These are phyloP conservation scores for Pocota personata DNA, from an alignment of 2,888 invertebrate species.

Conservation along the genomic window DNA sequence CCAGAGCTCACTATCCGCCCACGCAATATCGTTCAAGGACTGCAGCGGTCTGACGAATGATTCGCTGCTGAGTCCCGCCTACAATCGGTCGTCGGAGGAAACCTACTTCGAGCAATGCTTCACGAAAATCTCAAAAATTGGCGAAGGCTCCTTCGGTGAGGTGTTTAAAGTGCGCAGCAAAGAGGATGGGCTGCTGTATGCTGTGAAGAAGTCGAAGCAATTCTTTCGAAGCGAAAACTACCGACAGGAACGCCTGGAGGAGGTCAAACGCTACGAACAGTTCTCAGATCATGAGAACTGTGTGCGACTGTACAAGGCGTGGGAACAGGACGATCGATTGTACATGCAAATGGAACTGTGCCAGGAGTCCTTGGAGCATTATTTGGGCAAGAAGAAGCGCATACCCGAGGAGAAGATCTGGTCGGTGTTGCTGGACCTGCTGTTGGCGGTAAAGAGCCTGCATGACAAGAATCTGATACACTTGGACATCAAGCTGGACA, in stretches of 20 bases:
- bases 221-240: conserved; percentile 85
- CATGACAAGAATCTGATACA: conserved; percentile 88
- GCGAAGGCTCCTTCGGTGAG: conserved; percentile 90
- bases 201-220: conserved; percentile 88
- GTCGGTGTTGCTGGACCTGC: conserved; percentile 87
- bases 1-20: conserved; percentile 77
- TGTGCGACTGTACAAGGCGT: conserved; percentile 87
- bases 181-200: conserved; percentile 87
- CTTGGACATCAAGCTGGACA: conserved; percentile 91
- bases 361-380: conserved; percentile 85
- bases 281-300: conserved; percentile 88
- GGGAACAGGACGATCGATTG: conserved; percentile 88
- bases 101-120: conserved; percentile 89
- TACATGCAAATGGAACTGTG: conserved; percentile 90
- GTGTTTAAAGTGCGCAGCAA: conserved; percentile 87
- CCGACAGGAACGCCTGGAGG: conserved; percentile 85
- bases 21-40: conserved; percentile 81
- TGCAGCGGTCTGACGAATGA: conserved; percentile 64
- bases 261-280: conserved; percentile 88
- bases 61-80: conserved; percentile 79
- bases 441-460: conserved; percentile 86
- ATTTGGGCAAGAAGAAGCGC: conserved; percentile 84
- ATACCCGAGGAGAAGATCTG: conserved; percentile 86
- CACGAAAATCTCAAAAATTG: conserved; percentile 85
- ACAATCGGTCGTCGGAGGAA: conserved; percentile 80